Conservation (phyloP, 2,888 invertebrate species). For the Toxonevra muliebris region DNA sequence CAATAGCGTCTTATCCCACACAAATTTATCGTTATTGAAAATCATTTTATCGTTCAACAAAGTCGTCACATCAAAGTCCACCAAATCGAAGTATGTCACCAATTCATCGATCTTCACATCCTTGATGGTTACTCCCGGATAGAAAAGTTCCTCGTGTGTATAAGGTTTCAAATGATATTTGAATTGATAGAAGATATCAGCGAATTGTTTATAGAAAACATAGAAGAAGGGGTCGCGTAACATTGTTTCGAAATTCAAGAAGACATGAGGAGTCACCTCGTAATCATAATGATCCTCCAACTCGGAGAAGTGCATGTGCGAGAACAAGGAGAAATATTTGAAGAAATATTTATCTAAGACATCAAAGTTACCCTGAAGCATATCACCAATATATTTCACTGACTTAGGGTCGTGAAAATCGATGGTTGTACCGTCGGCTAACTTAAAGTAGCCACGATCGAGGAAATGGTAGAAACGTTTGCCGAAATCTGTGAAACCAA, state of each 20-base stretch:
- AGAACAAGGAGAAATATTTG: conserved; percentile 52
- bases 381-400: conserved; percentile 72
- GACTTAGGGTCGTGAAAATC: conserved; percentile 71
- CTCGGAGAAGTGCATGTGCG: conserved; percentile 52
- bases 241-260: conserved; percentile 73
- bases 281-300: conserved; percentile 45
- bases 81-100: conserved; percentile 74
- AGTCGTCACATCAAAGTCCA: conserved; percentile 69
- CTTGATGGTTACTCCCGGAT: conserved; percentile 71
- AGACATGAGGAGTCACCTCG: conserved; percentile 66
- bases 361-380: conserved; percentile 71
- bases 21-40: conserved; percentile 39
- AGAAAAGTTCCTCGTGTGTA: conserved; percentile 69
- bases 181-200: conserved; percentile 69
- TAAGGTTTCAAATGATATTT: conserved; percentile 72
- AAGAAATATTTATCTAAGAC: conserved; percentile 54
- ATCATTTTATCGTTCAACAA: conserved; percentile 43
- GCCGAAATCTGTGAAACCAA: conserved; percentile 58
- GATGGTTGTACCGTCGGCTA: conserved; percentile 68
- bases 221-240: conserved; percentile 80
- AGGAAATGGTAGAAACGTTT: conserved; percentile 67
- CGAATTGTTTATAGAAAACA: conserved; percentile 72
- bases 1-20: conserved; percentile 61
- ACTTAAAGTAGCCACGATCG: conserved; percentile 66
- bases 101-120: conserved; percentile 71